Evolutionary conservation across 2,888 invertebrate genomes (phyloP), one percentile per base, ranked within the genome.

Genomic region (Athalia rosae): DNA sequence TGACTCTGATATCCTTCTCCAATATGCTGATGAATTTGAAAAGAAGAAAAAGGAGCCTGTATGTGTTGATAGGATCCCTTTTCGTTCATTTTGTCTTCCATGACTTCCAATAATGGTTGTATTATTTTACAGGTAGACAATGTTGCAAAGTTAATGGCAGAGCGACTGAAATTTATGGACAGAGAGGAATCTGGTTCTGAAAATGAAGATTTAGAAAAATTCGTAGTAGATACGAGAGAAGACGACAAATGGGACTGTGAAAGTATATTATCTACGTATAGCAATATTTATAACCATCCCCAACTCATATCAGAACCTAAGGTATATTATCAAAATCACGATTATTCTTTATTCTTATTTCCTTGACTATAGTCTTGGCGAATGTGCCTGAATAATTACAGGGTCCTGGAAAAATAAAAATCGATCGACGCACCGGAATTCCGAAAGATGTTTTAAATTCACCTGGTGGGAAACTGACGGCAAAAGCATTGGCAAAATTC

Each of bases 271-370:
- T 95, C 96, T 28, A 98, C 97, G 0, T 97, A 97, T 88, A 98
- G 98, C 6, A 98, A 95, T 87, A 91, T 96, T 76, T 97, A 97
- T 89, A 98, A 99, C 90, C 97, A 96, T 90, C 99, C 99, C 0
- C 96, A 95, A 88, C 84, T 97, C 41, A 97, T 98, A 74, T 92
- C 93, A 67, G 96, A 96, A 85, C 93, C 94, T 0, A 93, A 92
- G 89, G 94, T 94, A 87, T 48, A 61, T 56, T 2, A 28, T 6
- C n/a, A 53, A n/a, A 6, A 3, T 11, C 7, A 53, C 9, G 53
- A 53, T 53, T 53, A 11, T 53, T 53, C 9, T 28, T 28, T 28
- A 28, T 28, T 28, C 28, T 28, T 28, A 28, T 28, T 28, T 28
- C 28, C 2, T 28, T 28, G 28, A 28, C 28, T 4, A 50, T 28